Evolutionary conservation across 2,888 invertebrate species (phyloP), one percentile per base, ranked within the genome.

Genomic region (Lottia scabra): DNA sequence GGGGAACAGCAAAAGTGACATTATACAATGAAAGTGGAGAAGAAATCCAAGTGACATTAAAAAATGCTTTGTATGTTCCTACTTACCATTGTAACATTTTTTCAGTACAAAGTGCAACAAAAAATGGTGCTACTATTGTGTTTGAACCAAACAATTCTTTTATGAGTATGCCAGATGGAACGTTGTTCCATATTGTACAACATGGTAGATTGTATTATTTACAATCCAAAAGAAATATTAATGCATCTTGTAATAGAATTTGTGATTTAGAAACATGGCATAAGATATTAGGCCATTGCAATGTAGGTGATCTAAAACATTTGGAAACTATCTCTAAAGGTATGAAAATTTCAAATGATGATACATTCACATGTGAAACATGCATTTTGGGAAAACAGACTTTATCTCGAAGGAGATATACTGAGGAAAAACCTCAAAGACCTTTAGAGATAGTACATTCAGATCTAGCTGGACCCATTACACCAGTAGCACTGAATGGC

Each of bases 91-190:
- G 73, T 26, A 70, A 76, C 64, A 77, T 78, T 56, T 80, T 79
- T 46, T 80, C 79, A 27, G 80, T 80, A 16, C 74, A 75, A 45
- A 77, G 77, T 23, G 77, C 75, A 30, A 72, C 73, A 27, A 65
- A 72, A 15, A 74, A 72, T 15, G 74, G 76, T 6, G 79, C 71
- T 23, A 68, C 38, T 1, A 67, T 79, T 4, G 67, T 38, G 16
- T 78, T 79, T 64, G 23, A 62, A 19, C 74, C 68, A 69, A 46
- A 72, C 26, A 30, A 27, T 62, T 70, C 74, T 44, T 65, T 69
- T 19, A 38, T 48, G 6, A 16, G 44, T 44, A n/a, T n/a, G n/a
- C n/a, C n/a, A n/a, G n/a, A n/a, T n/a, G n/a, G n/a, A 15, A 56
- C 74, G 30, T 68, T 56, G n/a, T 77, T 78, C 45, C 13, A 73